Conservation (phyloP, 2,113 vertebrate genomes). For the Micromys minutus region DNA sequence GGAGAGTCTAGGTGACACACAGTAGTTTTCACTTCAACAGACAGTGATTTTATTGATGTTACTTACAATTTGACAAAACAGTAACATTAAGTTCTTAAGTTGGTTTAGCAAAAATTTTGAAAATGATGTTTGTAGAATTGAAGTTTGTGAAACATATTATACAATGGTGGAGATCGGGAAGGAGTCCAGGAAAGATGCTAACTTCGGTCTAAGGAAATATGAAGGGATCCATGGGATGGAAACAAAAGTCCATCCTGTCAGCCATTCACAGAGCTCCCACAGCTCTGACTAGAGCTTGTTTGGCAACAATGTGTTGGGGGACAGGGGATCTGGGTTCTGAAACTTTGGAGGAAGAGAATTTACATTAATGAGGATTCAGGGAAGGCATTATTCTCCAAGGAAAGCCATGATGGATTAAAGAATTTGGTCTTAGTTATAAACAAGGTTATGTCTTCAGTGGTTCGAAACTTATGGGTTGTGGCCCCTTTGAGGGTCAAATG, state of each 20-base stretch:
- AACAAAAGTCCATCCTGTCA: not conserved
- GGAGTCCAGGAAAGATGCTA: not conserved
- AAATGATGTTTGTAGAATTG: not conserved
- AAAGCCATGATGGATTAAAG: not conserved
- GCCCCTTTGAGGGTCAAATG: no score
- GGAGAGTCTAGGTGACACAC: not conserved
- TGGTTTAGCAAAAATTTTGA: not conserved
- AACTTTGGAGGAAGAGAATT: not conserved
- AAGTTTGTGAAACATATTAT: not conserved
- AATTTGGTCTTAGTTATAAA: not conserved
- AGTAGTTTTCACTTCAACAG: not conserved
- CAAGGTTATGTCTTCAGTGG: not conserved
- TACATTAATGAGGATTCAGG: not conserved
- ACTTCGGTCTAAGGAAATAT: not conserved
- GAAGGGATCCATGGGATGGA: not conserved
- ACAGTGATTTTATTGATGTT: not conserved
- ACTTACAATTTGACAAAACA: constrained; percentile 10
- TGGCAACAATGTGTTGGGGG: no score
- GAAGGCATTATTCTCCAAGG: not conserved
- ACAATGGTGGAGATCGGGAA: not conserved
- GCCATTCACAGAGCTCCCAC: no score
- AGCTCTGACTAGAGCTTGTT: not conserved
- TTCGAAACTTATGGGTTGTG: not conserved
- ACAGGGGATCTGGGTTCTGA: not conserved
- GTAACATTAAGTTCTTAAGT: not conserved